phyloP scores from a whole-genome alignment of 1,140 invertebrate genomes.

The Bombus waltoni region DNA sequence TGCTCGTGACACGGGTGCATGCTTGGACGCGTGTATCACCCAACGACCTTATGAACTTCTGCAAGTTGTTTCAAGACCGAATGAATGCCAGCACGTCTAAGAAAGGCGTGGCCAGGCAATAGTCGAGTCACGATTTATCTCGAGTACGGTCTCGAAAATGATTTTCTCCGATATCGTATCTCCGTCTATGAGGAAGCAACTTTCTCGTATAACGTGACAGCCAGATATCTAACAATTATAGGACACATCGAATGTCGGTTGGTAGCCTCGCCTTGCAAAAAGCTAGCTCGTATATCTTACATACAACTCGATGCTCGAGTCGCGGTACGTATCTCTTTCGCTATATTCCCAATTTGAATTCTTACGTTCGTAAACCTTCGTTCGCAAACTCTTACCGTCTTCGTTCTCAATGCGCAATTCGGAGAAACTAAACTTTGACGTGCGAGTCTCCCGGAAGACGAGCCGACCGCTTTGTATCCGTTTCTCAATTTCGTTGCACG shows the following conservation, averaged over 20 bases:
- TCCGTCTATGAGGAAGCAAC: constrained; percentile 34
- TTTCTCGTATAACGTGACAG: constrained; percentile 31
- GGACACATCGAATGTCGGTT: not conserved
- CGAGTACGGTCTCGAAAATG: constrained; percentile 62
- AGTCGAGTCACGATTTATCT: constrained; percentile 62
- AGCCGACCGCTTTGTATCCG: too few species aligned
- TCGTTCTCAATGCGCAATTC: not conserved
- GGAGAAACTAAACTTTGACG: too few species aligned
- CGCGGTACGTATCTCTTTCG: not conserved
- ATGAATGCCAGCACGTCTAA: constrained; percentile 70
- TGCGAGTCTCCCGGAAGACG: too few species aligned
- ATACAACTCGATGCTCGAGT: not conserved
- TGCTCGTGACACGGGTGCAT: constrained; percentile 32
- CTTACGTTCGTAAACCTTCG: not conserved
- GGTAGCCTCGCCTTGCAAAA: not conserved
- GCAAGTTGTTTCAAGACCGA: constrained; percentile 47
- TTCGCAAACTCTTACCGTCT: not conserved
- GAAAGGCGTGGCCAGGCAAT: constrained; percentile 69
- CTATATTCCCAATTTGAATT: not conserved
- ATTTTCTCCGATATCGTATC: constrained; percentile 63
- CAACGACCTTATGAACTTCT: constrained; percentile 55
- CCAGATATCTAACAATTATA: constrained; percentile 11
- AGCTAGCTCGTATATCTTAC: not conserved
- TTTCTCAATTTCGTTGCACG: too few species aligned
- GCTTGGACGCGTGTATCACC: constrained; percentile 51